These are phyloP conservation scores for Caracal caracal DNA, from an alignment of 2,113 vertebrate genomes.

Conservation along the genomic window DNA sequence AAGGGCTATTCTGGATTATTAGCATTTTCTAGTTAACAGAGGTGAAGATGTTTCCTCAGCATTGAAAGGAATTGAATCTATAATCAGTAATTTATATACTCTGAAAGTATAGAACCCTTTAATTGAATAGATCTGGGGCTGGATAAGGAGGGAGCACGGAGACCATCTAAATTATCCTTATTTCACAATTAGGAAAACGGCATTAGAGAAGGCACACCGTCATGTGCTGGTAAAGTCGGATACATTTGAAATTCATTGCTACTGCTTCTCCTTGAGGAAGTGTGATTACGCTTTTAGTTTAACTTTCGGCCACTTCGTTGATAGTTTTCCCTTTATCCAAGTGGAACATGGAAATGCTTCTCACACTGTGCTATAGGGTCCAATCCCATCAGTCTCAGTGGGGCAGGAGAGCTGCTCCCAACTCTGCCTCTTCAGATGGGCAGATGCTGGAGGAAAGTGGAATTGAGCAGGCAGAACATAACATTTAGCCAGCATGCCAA, in stretches of 20 bases:
- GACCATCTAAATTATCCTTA: background rate
- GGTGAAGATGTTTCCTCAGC: background rate
- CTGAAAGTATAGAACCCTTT: background rate
- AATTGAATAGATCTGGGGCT: background rate
- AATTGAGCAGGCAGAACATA: background rate
- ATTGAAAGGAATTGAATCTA: slow-evolving; percentile 7
- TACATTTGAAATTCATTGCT: background rate
- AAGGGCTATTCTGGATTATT: background rate
- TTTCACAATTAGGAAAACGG: slow-evolving; percentile 4
- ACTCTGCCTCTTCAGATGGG: background rate
- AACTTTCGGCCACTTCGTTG: background rate
- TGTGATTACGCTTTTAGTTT: background rate
- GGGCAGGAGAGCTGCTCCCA: background rate
- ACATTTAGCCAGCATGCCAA: background rate
- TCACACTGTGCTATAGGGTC: background rate
- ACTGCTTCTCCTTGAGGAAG: background rate
- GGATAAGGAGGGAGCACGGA: background rate
- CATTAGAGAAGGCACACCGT: background rate
- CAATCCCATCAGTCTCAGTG: background rate
- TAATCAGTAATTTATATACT: background rate
- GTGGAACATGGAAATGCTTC: background rate
- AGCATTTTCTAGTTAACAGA: slow-evolving; percentile 12
- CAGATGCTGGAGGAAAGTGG: slow-evolving; percentile 1
- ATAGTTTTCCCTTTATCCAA: background rate
- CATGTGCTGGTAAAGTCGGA: background rate